These are phyloP conservation scores for Meleagris gallopavo DNA, from an alignment of 2,113 vertebrate species.

Conservation along the genomic window DNA sequence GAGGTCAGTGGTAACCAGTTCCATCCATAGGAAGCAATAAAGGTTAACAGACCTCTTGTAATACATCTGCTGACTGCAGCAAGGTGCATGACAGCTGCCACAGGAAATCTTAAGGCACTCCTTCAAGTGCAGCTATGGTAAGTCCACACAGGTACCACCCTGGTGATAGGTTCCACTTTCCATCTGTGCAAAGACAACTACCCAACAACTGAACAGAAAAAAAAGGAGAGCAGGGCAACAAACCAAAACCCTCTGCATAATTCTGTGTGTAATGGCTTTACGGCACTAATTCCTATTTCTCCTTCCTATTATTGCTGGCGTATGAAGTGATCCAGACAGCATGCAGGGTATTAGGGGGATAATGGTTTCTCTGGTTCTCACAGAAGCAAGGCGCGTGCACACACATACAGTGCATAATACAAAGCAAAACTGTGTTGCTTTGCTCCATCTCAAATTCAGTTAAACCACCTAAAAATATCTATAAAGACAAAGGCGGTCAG, in stretches of 20 bases:
- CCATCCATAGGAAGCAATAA: constrained; percentile 73
- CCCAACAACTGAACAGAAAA: constrained; percentile 64
- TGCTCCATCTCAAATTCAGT: not conserved
- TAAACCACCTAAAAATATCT: not conserved
- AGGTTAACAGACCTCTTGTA: constrained; percentile 71
- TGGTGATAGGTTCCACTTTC: constrained; percentile 54
- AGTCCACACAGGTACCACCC: constrained; percentile 63
- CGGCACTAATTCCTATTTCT: not conserved
- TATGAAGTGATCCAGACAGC: constrained; percentile 23
- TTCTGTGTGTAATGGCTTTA: constrained; percentile 19
- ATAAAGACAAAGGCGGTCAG: not conserved
- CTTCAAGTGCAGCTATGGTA: constrained; percentile 61
- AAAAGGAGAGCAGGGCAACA: constrained; percentile 69
- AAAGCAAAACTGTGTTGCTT: constrained; percentile 39
- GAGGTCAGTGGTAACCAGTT: constrained; percentile 71
- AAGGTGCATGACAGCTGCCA: constrained; percentile 66
- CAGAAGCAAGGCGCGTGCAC: not conserved
- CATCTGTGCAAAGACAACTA: constrained; percentile 72
- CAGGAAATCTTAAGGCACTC: constrained; percentile 67
- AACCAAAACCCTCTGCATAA: constrained; percentile 42
- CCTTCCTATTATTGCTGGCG: not conserved
- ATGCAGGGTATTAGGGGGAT: constrained; percentile 7
- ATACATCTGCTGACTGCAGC: constrained; percentile 67
- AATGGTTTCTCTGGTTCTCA: not conserved
- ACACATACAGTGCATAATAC: not conserved